These are phyloP conservation scores for human DNA, from an alignment of 2,113 vertebrate genomes.

Conservation along the genomic window DNA sequence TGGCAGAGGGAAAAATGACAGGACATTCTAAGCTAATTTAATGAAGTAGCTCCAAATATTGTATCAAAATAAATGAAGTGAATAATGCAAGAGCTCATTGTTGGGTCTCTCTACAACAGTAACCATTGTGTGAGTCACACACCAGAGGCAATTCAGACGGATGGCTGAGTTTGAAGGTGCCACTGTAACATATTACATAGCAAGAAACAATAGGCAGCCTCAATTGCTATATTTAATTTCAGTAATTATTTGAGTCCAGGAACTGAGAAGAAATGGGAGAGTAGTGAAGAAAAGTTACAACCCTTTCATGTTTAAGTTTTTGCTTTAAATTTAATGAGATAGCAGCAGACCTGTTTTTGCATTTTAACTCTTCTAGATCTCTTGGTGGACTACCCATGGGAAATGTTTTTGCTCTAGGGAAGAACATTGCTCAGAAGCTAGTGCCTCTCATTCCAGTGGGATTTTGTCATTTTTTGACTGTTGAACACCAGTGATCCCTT, in stretches of 20 bases:
- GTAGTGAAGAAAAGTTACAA: neutral
- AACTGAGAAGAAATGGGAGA: neutral
- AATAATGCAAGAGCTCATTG: conserved; percentile 61
- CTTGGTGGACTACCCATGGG: rapidly evolving
- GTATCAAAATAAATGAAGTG: conserved; percentile 78
- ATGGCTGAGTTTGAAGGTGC: conserved; percentile 36
- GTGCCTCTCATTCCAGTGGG: rapidly evolving
- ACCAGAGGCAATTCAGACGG: neutral
- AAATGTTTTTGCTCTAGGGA: too few species aligned
- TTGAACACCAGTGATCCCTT: rapidly evolving
- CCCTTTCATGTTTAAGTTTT: neutral
- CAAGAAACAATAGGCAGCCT: neutral
- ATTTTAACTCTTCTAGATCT: too few species aligned
- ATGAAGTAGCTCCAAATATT: conserved; percentile 77
- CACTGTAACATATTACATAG: neutral
- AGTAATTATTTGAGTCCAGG: neutral
- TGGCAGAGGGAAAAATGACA: conserved; percentile 26
- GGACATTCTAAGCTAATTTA: conserved; percentile 67
- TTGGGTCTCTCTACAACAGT: conserved; percentile 49
- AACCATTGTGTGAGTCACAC: neutral
- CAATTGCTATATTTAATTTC: neutral
- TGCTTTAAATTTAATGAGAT: neutral
- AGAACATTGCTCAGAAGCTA: rapidly evolving
- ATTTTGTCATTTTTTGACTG: rapidly evolving
- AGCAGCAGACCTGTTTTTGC: rapidly evolving